phyloP scores from a whole-genome alignment of 2,797 vertebrate species.

The Lepus townsendii region DNA sequence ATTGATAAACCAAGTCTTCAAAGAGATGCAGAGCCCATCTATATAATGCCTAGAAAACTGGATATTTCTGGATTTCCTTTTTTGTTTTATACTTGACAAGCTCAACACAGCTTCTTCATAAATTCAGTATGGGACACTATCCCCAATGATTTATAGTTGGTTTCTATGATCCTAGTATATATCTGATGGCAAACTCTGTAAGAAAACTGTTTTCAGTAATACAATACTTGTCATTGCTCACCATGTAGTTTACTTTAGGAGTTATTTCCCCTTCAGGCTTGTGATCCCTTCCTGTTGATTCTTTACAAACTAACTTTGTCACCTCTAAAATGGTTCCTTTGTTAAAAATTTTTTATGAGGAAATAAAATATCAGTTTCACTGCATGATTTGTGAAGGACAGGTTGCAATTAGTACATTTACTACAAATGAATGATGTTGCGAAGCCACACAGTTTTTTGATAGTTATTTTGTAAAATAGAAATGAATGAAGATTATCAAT shows the following conservation, averaged over 20 bases:
- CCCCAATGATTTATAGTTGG: background rate
- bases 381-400: background rate
- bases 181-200: background rate
- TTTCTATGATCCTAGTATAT: background rate
- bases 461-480: background rate
- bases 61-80: background rate
- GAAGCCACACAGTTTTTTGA: background rate
- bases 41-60: background rate
- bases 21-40: background rate
- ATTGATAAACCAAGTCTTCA: background rate
- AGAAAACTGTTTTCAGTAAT: background rate
- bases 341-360: background rate
- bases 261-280: background rate
- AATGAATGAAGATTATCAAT: background rate
- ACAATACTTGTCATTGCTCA: background rate
- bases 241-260: background rate
- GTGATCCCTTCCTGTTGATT: background rate
- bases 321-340: background rate
- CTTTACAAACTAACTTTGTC: background rate
- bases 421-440: background rate
- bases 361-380: background rate
- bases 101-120: background rate
- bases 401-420: background rate
- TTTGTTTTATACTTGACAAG: background rate
- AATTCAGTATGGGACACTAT: background rate